Conservation (phyloP, 2,888 invertebrate species). For the Poecilobothrus nobilitatus region DNA sequence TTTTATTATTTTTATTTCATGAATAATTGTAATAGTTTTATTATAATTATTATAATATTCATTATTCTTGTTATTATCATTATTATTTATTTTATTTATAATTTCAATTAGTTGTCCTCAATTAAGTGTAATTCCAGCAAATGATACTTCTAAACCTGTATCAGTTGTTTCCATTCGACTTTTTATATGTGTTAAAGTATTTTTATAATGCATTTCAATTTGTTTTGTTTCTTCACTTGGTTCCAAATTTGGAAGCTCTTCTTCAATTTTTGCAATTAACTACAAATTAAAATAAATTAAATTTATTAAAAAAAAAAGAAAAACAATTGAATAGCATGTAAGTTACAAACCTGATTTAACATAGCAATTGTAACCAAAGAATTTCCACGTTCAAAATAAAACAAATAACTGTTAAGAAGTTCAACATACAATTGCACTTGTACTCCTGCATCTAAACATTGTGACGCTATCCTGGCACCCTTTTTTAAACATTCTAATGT, state of each 20-base stretch:
- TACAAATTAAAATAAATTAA: conserved; percentile 39
- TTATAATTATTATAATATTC: not conserved
- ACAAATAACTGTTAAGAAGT: conserved; percentile 85
- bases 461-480: conserved; percentile 87
- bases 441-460: conserved; percentile 94
- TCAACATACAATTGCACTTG: conserved; percentile 95
- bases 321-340: not conserved
- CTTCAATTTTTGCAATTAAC: conserved; percentile 87
- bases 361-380: conserved; percentile 49
- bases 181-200: conserved; percentile 74
- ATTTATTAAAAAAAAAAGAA: not conserved
- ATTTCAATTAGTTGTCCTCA: conserved; percentile 21
- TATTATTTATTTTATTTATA: not conserved
- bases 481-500: conserved; percentile 94
- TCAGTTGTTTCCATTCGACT: conserved; percentile 49
- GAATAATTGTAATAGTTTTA: not conserved
- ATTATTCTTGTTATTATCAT: not conserved
- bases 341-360: conserved; percentile 47
- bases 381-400: conserved; percentile 86
- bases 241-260: conserved; percentile 88
- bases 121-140: conserved; percentile 43
- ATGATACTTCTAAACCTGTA: conserved; percentile 40
- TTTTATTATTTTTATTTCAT: not conserved
- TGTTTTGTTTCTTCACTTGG: conserved; percentile 94
- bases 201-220: conserved; percentile 90